Percentiles rank a stretch among this genome's conserved stretches.
phyloP scores from a whole-genome alignment of 2,888 invertebrate genomes.

The Drosophila eohydei region DNA sequence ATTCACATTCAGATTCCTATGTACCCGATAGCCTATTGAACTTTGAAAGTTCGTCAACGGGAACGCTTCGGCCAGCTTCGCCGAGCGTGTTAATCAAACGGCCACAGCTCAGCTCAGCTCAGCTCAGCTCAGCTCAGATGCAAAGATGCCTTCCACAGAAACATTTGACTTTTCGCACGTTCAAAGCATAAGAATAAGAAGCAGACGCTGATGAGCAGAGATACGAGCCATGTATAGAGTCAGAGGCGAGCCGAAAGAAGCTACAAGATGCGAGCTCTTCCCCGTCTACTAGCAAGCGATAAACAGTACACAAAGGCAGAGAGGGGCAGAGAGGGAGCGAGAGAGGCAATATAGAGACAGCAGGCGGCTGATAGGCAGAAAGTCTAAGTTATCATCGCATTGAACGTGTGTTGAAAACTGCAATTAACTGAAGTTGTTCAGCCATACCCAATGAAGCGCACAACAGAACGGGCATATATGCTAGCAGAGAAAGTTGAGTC shows the following conservation, averaged over 20 bases:
- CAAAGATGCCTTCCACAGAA: conserved; percentile 22
- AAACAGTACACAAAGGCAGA: conserved; percentile 5
- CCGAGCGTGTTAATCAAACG: conserved; percentile 71
- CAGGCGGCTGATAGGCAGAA: conserved; percentile 30
- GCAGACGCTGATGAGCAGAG: conserved; percentile 28
- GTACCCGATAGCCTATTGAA: conserved; percentile 71
- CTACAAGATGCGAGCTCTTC: conserved; percentile 24
- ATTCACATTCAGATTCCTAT: conserved; percentile 30
- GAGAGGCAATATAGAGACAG: not conserved
- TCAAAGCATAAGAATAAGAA: conserved; percentile 24
- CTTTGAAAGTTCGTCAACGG: conserved; percentile 63
- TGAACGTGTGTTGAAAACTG: conserved; percentile 32
- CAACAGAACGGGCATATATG: not conserved
- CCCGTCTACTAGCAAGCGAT: conserved; percentile 7
- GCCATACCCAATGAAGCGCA: conserved; percentile 9
- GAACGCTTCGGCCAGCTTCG: conserved; percentile 28
- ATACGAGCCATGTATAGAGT: conserved; percentile 56
- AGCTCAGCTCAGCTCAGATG: conserved; percentile 19
- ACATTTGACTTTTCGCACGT: conserved; percentile 64
- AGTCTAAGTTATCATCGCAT: conserved; percentile 36
- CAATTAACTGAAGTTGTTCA: conserved; percentile 21
- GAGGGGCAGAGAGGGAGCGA: not conserved
- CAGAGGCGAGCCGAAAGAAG: conserved; percentile 27
- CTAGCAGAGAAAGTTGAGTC: no score
- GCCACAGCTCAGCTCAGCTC: conserved; percentile 14